Evolutionary conservation across 1,140 invertebrate genomes (phyloP), one percentile per base, ranked within the genome.

Genomic region (Venustaconcha ellipsiformis): DNA sequence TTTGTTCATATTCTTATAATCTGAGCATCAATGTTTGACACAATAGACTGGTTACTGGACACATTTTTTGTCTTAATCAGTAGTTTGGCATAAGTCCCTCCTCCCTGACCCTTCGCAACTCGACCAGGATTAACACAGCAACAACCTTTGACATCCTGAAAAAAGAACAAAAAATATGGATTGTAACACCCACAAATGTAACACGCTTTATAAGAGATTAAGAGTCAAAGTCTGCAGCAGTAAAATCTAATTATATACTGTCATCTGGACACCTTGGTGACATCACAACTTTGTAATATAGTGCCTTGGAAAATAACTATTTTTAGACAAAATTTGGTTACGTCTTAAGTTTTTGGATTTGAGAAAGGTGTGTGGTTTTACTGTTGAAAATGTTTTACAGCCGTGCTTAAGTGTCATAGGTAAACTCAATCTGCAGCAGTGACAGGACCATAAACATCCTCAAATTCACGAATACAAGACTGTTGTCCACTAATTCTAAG

Each of bases 51-150:
- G 30, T 71, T 73, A 37, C 57, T 70, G 55, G 59, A 48, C n/a
- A 60, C 68, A 57, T 78, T 72, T 14, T 81, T 72, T 18, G 74
- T 65, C 60, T 78, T 74, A 4, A 88, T 65, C 15, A 81, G 60
- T 48, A 94, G 81, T 69, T 89, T 89, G 20, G 92, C 91, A 87
- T 91, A 94, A 17, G 89, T 91, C 71, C 94, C 94, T 37, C 92
- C 92, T 76, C 82, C 82, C 58, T 86, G 76, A 48, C 92, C 91
- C 89, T 96, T 96, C 0, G 92, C 92, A 58, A 96, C 86, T 75
- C 93, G 92, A 82, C 96, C 96, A 0, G 96, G 95, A 91, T 98
- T 98, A 13, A 98, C 89, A 14, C 95, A 93, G 26, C 96, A 89
- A 81, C 94, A 95, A 3, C 93, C 94, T 78, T 94, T 92, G 15